A percentile compares a stretch with the other conserved stretches of the same genome.
Evolutionary conservation across 2,888 invertebrate genomes (phyloP).

Genomic region (Ptychoptera contaminata): DNA sequence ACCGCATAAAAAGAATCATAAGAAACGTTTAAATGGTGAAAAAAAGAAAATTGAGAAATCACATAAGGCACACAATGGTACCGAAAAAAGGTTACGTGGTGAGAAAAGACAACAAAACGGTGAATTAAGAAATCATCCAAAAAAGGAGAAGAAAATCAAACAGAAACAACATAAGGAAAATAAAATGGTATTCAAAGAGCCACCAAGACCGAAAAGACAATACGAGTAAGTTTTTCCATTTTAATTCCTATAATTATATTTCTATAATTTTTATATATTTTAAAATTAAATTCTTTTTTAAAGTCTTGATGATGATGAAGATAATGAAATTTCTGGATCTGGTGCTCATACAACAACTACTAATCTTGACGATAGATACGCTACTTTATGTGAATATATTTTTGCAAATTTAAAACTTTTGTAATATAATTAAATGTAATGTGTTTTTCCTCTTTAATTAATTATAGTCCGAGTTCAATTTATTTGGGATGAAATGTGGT

Average conservation of each 20-base stretch:
- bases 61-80: not conserved
- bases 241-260: not conserved
- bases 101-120: not conserved
- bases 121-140: not conserved
- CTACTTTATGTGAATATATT: too few relatives aligned
- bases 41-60: not conserved
- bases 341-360: not conserved
- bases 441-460: too few relatives aligned
- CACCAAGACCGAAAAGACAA: not conserved
- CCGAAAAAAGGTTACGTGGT: not conserved
- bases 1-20: not conserved
- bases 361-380: too few relatives aligned
- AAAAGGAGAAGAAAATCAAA: not conserved
- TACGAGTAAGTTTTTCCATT: not conserved
- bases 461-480: constrained; percentile 5
- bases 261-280: not conserved
- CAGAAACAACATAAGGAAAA: not conserved
- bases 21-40: not conserved
- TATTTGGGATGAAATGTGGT: constrained; percentile 3
- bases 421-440: too few relatives aligned
- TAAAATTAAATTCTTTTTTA: too few relatives aligned
- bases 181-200: not conserved
- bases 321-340: constrained; percentile 6
- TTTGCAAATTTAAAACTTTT: too few relatives aligned
- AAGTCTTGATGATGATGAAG: constrained; percentile 16